Evolutionary conservation across 2,797 vertebrate genomes (phyloP).

Genomic region (Sarcophilus harrisii): DNA sequence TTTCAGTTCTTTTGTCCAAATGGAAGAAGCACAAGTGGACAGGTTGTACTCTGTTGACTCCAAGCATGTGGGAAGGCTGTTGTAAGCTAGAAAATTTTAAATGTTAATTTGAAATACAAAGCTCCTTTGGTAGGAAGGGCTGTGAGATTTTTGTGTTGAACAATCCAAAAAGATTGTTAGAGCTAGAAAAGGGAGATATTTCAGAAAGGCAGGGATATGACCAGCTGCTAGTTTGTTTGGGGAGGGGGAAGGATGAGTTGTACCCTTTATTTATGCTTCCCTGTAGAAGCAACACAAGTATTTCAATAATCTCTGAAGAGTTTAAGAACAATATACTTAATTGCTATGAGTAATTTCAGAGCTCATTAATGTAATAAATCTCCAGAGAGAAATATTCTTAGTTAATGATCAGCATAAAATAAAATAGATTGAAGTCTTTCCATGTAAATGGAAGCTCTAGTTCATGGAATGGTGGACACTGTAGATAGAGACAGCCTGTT

Average conservation of each 20-base stretch:
- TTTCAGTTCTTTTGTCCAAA: not conserved
- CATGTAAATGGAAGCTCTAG: constrained; percentile 54
- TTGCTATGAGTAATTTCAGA: constrained; percentile 86
- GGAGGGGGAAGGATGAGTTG: constrained; percentile 48
- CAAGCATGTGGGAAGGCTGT: not conserved
- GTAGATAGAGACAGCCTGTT: not conserved
- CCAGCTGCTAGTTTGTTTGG: constrained; percentile 26
- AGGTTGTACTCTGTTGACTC: not conserved
- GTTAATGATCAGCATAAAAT: constrained; percentile 83
- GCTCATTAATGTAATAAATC: constrained; percentile 87
- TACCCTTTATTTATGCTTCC: constrained; percentile 80
- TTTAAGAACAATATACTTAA: constrained; percentile 88
- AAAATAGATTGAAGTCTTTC: constrained; percentile 72
- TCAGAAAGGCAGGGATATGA: constrained; percentile 1
- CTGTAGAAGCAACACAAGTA: constrained; percentile 79
- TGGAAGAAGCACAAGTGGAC: not conserved
- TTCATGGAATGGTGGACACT: constrained; percentile 57
- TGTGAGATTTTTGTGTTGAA: not conserved
- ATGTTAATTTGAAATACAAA: not conserved
- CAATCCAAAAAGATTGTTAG: not conserved
- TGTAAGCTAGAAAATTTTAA: not conserved
- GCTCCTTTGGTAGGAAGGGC: rapidly evolving
- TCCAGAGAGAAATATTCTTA: constrained; percentile 83
- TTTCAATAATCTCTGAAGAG: constrained; percentile 85
- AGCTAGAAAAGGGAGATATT: not conserved